A percentile compares a stretch with the other conserved stretches of the same genome.
Evolutionary conservation across 1,140 invertebrate species (phyloP).

Genomic region (Brachystomella parvula): DNA sequence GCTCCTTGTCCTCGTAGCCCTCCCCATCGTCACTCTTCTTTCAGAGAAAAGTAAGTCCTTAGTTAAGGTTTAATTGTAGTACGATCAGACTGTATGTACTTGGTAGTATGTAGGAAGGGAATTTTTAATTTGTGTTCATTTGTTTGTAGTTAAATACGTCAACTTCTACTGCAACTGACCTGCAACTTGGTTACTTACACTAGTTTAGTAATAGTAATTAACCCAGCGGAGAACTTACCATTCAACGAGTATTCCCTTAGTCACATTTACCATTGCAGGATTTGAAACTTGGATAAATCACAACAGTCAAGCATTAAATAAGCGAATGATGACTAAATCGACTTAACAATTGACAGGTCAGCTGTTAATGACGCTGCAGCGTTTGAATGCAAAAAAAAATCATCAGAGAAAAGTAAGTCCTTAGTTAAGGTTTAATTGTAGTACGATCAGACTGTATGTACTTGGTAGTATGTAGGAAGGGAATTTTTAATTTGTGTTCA

Average conservation of each 20-base stretch:
- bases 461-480: not conserved
- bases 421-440: not conserved
- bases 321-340: no score
- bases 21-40: conserved; percentile 33
- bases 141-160: conserved; percentile 34
- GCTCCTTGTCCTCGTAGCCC: conserved; percentile 28
- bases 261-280: conserved; percentile 79
- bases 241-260: conserved; percentile 79
- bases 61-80: not conserved
- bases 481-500: conserved; percentile 32
- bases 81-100: not conserved
- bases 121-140: conserved; percentile 33
- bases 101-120: not conserved
- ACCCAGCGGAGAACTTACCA: conserved; percentile 54
- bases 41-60: conserved; percentile 26
- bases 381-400: no score
- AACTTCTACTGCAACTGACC: not conserved
- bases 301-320: no score
- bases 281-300: no score
- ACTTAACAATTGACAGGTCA: no score
- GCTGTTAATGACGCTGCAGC: no score
- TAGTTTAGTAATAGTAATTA: no score
- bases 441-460: not conserved
- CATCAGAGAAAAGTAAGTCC: not conserved
- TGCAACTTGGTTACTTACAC: no score